Percentiles rank a stretch among this genome's conserved stretches.
Evolutionary conservation across 2,113 vertebrate genomes (phyloP).

Genomic region (Catharus minimus): DNA sequence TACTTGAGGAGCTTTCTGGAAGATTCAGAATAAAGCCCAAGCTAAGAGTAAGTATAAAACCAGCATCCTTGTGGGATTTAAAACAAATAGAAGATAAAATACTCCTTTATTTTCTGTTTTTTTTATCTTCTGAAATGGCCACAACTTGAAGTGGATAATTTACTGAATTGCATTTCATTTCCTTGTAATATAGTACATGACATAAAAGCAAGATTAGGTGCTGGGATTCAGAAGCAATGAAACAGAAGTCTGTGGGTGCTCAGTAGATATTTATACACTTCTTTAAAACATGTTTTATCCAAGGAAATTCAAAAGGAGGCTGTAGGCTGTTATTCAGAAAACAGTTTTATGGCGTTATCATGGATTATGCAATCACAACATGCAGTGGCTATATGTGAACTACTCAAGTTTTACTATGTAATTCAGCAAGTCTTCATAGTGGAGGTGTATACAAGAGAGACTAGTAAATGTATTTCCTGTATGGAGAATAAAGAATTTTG

Average conservation of each 20-base stretch:
- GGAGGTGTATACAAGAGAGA: background rate
- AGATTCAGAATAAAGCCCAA: slow-evolving; percentile 30
- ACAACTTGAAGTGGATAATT: slow-evolving; percentile 55
- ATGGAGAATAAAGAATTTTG: background rate
- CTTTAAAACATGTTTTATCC: slow-evolving; percentile 1
- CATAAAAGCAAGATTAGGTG: slow-evolving; percentile 43
- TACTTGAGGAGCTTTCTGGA: slow-evolving; percentile 50
- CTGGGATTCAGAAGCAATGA: slow-evolving; percentile 25
- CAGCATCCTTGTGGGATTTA: slow-evolving; percentile 38
- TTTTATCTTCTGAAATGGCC: slow-evolving; percentile 35
- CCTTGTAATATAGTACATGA: slow-evolving; percentile 45
- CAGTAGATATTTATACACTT: slow-evolving; percentile 18
- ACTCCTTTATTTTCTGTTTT: background rate
- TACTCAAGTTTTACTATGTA: background rate
- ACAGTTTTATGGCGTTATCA: background rate
- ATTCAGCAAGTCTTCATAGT: background rate
- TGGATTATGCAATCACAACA: slow-evolving; percentile 1
- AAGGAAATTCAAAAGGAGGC: background rate
- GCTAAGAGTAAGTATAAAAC: slow-evolving; percentile 31
- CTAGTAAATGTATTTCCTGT: background rate
- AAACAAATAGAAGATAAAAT: slow-evolving; percentile 51
- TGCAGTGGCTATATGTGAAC: background rate
- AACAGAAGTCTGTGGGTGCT: slow-evolving; percentile 32
- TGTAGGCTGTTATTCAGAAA: slow-evolving; percentile 14
- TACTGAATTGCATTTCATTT: slow-evolving; percentile 60